Conservation (phyloP, 2,113 vertebrate species). For the Thunnus thynnus region DNA sequence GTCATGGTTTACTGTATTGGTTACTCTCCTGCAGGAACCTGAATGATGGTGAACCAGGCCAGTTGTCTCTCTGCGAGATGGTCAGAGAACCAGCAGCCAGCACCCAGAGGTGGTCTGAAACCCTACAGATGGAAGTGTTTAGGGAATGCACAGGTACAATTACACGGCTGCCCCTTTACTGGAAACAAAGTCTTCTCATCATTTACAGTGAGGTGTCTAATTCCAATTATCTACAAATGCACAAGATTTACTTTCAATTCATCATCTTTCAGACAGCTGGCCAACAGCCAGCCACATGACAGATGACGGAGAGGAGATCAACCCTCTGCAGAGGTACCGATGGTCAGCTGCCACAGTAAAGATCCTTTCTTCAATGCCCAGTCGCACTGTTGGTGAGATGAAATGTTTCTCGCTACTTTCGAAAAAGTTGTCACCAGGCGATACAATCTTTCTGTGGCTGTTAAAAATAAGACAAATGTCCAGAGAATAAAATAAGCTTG, state of each 20-base stretch:
- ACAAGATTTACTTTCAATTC: no score
- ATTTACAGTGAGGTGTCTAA: no score
- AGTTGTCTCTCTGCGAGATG: neutral
- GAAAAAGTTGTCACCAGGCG: neutral
- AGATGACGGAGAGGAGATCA: neutral
- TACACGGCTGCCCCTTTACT: neutral
- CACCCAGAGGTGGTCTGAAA: constrained; percentile 24
- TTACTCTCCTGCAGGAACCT: constrained; percentile 41
- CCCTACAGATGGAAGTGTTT: constrained; percentile 46
- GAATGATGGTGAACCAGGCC: neutral
- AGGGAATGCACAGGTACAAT: constrained; percentile 3
- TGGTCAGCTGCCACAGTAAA: constrained; percentile 60
- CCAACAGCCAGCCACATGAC: neutral
- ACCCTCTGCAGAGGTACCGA: constrained; percentile 23
- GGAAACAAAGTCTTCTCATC: neutral
- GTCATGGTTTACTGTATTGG: neutral
- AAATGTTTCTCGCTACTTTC: neutral
- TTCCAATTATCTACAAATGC: no score
- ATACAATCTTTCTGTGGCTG: neutral
- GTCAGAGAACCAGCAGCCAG: neutral
- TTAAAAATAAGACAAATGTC: neutral
- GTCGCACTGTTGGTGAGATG: constrained; percentile 65
- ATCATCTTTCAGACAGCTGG: constrained; percentile 3
- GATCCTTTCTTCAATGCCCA: constrained; percentile 76
- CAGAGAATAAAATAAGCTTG: neutral